phyloP scores from a whole-genome alignment of 2,888 invertebrate genomes.

The Thymelicus lineola region DNA sequence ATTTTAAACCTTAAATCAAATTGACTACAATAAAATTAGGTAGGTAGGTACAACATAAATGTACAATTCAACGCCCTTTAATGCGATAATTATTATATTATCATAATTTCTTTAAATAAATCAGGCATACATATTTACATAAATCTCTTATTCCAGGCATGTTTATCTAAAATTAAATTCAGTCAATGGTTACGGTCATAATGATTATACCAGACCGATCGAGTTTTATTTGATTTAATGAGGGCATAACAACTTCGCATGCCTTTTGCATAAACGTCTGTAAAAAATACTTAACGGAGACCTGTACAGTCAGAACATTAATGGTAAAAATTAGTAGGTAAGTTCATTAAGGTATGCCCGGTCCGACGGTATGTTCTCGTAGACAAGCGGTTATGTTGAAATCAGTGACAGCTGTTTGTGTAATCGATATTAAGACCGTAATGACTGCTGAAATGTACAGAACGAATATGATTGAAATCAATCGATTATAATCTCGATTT shows the following conservation, averaged over 20 bases:
- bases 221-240: slow-evolving; percentile 1
- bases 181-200: too few relatives aligned
- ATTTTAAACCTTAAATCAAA: too few relatives aligned
- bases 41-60: too few relatives aligned
- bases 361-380: not conserved
- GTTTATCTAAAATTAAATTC: too few relatives aligned
- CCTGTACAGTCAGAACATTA: not conserved
- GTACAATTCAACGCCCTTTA: too few relatives aligned
- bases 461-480: slow-evolving; percentile 19
- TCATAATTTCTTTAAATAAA: too few relatives aligned
- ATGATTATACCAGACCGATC: not conserved
- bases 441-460: slow-evolving; percentile 26
- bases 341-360: not conserved
- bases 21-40: too few relatives aligned
- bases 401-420: slow-evolving; percentile 10
- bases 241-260: not conserved
- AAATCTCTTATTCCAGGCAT: too few relatives aligned
- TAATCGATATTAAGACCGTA: slow-evolving; percentile 26
- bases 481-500: slow-evolving; percentile 32
- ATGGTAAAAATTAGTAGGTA: not conserved
- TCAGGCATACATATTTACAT: too few relatives aligned
- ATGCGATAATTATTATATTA: too few relatives aligned
- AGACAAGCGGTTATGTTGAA: slow-evolving; percentile 12
- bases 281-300: not conserved
- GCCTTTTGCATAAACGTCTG: not conserved